phyloP scores from a whole-genome alignment of 30 jellyfish, hydroid and myxozoan species.

The Turritopsis dohrnii region DNA sequence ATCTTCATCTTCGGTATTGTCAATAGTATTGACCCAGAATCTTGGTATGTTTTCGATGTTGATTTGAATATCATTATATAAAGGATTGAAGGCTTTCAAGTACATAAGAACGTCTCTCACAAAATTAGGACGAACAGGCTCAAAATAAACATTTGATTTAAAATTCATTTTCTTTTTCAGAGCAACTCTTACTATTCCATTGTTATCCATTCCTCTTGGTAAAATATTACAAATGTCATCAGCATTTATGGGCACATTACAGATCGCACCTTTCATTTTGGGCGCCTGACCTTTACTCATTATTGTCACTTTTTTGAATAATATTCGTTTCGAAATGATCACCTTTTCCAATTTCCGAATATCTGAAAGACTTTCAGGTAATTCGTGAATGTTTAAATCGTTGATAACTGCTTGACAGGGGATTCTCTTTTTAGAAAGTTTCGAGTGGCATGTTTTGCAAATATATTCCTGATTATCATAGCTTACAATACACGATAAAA shows the following conservation, averaged over 20 bases:
- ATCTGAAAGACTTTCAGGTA: too few species aligned
- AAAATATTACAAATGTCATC: constrained; percentile 14
- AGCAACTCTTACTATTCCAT: constrained; percentile 24
- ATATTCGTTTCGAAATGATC: too few species aligned
- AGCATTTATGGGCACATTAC: constrained; percentile 30
- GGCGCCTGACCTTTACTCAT: constrained; percentile 30
- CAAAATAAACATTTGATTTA: constrained; percentile 26
- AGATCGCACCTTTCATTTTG: constrained; percentile 26
- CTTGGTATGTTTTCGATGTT: constrained; percentile 5
- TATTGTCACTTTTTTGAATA: too few species aligned
- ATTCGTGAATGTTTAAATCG: too few species aligned
- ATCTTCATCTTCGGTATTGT: constrained; percentile 6
- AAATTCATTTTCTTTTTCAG: constrained; percentile 22
- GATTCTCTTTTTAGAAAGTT: too few species aligned
- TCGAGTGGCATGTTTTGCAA: too few species aligned
- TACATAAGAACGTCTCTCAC: neutral
- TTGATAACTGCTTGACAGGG: too few species aligned
- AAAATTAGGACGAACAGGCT: constrained; percentile 21
- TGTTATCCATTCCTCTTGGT: constrained; percentile 36
- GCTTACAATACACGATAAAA: too few species aligned
- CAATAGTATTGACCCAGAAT: neutral
- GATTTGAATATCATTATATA: neutral
- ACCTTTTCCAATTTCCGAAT: too few species aligned
- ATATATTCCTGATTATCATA: too few species aligned
- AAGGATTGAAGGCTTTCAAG: neutral